These are phyloP conservation scores for Caenorhabditis auriculariae DNA, from an alignment of 2,888 invertebrate genomes.

Conservation along the genomic window DNA sequence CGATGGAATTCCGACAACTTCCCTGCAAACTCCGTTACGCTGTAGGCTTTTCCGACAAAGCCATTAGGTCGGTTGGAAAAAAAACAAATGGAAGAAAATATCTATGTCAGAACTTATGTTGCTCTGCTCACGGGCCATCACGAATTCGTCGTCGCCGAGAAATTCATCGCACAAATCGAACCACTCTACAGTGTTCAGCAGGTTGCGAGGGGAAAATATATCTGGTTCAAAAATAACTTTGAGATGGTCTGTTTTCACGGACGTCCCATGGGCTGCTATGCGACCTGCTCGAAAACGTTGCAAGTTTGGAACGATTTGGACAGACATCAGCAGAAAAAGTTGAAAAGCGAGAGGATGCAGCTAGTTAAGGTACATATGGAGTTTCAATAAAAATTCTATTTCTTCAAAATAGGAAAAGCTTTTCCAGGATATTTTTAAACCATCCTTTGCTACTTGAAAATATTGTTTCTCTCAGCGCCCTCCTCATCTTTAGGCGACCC, in stretches of 20 bases:
- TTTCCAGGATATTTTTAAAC: too few species aligned
- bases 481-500: too few species aligned
- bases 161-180: slow-evolving; percentile 45
- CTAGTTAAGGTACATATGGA: slow-evolving; percentile 18
- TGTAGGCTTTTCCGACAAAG: slow-evolving; percentile 37
- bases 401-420: too few species aligned
- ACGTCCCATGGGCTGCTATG: slow-evolving; percentile 45
- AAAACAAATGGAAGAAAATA: background rate
- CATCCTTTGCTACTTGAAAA: too few species aligned
- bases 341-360: slow-evolving; percentile 46
- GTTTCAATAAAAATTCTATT: too few species aligned
- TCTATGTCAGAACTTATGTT: slow-evolving; percentile 32
- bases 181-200: slow-evolving; percentile 33
- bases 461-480: too few species aligned
- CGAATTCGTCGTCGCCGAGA: slow-evolving; percentile 34
- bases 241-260: slow-evolving; percentile 43
- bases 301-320: slow-evolving; percentile 47
- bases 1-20: slow-evolving; percentile 39
- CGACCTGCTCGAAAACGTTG: slow-evolving; percentile 32
- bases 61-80: slow-evolving; percentile 16
- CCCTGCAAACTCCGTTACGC: slow-evolving; percentile 43
- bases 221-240: background rate
- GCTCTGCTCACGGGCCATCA: slow-evolving; percentile 39
- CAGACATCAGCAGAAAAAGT: slow-evolving; percentile 44
- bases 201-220: slow-evolving; percentile 1